phyloP scores from a whole-genome alignment of 2,888 invertebrate genomes.

The Ellobium chinense region DNA sequence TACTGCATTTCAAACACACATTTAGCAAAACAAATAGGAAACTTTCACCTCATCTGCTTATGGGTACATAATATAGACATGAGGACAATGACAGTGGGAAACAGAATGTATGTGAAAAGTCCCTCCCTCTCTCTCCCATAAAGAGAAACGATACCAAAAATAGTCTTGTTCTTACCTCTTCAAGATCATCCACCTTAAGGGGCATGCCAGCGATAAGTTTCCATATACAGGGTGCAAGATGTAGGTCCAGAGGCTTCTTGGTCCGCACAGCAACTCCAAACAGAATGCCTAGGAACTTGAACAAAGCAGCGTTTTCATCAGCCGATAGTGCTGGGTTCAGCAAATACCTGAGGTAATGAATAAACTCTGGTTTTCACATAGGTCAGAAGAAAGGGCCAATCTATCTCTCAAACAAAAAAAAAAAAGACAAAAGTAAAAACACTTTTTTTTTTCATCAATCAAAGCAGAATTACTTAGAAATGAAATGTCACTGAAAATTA shows the following conservation, averaged over 20 bases:
- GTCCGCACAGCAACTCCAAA: conserved; percentile 85
- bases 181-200: conserved; percentile 83
- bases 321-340: conserved; percentile 82
- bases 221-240: conserved; percentile 83
- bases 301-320: conserved; percentile 82
- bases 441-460: background rate
- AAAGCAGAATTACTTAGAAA: background rate
- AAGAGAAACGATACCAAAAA: too few relatives aligned
- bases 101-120: too few relatives aligned
- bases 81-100: too few relatives aligned
- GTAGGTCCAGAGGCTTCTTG: conserved; percentile 84
- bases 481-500: too few relatives aligned
- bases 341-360: conserved; percentile 79
- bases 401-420: too few relatives aligned
- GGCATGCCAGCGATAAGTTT: conserved; percentile 83
- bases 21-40: too few relatives aligned
- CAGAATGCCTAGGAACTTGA: conserved; percentile 84
- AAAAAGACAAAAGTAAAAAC: background rate
- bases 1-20: too few relatives aligned
- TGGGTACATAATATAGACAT: too few relatives aligned
- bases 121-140: too few relatives aligned
- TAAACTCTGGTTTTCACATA: too few relatives aligned
- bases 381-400: too few relatives aligned
- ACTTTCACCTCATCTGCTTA: too few relatives aligned
- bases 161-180: conserved; percentile 81